These are phyloP conservation scores for Doryteuthis pealeii DNA, from an alignment of 1,140 invertebrate genomes.

Conservation along the genomic window DNA sequence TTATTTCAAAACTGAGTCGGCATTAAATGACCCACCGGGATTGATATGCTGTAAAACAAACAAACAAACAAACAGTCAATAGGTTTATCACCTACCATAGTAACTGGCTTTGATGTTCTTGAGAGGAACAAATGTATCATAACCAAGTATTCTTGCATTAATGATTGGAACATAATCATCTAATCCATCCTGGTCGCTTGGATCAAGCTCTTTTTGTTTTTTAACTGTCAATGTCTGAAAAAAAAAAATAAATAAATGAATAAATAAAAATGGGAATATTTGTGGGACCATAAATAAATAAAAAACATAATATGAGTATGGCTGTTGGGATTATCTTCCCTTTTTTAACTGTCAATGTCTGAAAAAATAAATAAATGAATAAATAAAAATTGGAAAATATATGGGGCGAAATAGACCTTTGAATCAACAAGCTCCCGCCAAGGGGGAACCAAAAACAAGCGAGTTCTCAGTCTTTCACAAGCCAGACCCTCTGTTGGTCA, in stretches of 20 bases:
- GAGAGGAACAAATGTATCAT: conserved; percentile 69
- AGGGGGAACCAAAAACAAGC: no score
- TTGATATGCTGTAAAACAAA: no score
- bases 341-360: conserved; percentile 19
- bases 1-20: no score
- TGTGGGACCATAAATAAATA: not conserved
- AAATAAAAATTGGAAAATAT: conserved; percentile 7
- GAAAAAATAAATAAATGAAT: conserved; percentile 28
- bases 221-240: conserved; percentile 17
- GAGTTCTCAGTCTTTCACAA: no score
- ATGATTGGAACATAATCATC: conserved; percentile 60
- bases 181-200: conserved; percentile 25
- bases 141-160: conserved; percentile 71
- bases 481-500: no score
- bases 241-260: conserved; percentile 32
- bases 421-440: no score
- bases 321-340: not conserved
- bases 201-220: conserved; percentile 22
- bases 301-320: not conserved
- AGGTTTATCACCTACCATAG: conserved; percentile 69
- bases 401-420: no score
- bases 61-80: no score
- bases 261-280: not conserved
- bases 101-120: conserved; percentile 77
- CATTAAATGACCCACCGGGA: no score